Base-by-base conservation (phyloP, 2,113 vertebrate genomes). In the Eudyptes chrysolophus region DNA sequence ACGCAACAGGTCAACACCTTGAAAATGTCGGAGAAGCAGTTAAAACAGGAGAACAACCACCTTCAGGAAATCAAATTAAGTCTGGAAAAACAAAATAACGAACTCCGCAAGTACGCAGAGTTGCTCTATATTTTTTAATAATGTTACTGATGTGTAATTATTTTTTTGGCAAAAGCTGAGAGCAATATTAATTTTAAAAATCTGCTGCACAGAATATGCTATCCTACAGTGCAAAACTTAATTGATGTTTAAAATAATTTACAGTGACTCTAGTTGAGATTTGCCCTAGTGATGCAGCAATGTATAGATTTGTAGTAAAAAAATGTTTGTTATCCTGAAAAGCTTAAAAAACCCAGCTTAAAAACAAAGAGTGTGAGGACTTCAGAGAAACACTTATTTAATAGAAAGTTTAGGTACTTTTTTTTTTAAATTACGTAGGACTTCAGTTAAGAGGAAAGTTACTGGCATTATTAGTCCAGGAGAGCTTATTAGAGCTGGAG, bases 31-130 rank as follows among this genome's bases (percentile, higher is more conserved):
- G 99, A 99, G 97, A 99, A 99, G 80, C 99, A 99, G 88, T 98
- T 99, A 60, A 99, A 99, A 82, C 99, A 99, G 96, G 99, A 99
- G 96, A 99, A 98, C 44, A 99, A 99, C 92, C 99, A 99, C 97
- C 98, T 99, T 95, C 97, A 99, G 94, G 99, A 99, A 97, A 99
- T 99, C 88, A 99, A 99, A 97, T 98, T 98, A 95, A 99, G 98
- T 89, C 97, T 99, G 96, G 99, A 99, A 97, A 99, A 99, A 86
- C 99, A 99, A 97, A 99, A 99, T 96, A 98, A 98, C 12, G 99
- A 99, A 96, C 98, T 99, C 83, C 99, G 99, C 98, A 99, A 99
- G 99, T 99, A 98, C 30, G 98, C 85, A 52, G 48, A 74, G 26
- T 83, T 90, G 48, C 71, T 89, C 4, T 82, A 0, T 70, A 2